Evolutionary conservation across 2,113 vertebrate genomes (phyloP), one percentile per base, ranked within the genome.

Genomic region (Sander vitreus): DNA sequence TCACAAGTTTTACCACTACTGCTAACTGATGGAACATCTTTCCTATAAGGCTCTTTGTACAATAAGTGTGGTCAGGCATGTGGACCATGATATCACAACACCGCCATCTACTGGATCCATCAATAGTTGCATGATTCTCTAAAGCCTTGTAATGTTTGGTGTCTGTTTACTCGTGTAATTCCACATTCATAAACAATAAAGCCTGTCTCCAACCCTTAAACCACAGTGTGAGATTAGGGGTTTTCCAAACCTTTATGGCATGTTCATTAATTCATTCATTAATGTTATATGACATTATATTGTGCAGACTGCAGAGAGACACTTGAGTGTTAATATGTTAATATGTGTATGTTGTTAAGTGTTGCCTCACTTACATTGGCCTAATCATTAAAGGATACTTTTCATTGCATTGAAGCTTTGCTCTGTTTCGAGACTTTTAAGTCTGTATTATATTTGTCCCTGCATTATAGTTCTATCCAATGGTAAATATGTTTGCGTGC

Each of bases 11-110:
- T 59, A 7, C 16, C 1, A 36, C 11, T 21, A 15, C 19, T 9
- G 21, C 14, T 12, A 8, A 19, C 36, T 64, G 16, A 18, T 50
- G n/a, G 39, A 5, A 5, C 72, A 81, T 84, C 74, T 81, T 51
- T 71, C 0, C 10, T 45, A 3, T 12, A n/a, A 83, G 36, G 62
- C 60, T 83, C 85, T 80, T 53, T 76, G 85, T 55, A 11, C 39
- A 43, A 11, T 2, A 14, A 33, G 9, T 55, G 60, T 39, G 47
- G 27, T 54, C 30, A 57, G 47, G 2, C 5, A 13, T 30, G 33
- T 15, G 18, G 5, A 13, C 8, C 15, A 33, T 66, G 9, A 33
- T 45, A 9, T 45, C 5, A 0, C 5, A 62, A 43, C 27, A 77
- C 13, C 14, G 62, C 72, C 67, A 73, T 73, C 85, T 83, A 25